Conservation (phyloP, 1,140 invertebrate species). For the Andrena cerasifolii region DNA sequence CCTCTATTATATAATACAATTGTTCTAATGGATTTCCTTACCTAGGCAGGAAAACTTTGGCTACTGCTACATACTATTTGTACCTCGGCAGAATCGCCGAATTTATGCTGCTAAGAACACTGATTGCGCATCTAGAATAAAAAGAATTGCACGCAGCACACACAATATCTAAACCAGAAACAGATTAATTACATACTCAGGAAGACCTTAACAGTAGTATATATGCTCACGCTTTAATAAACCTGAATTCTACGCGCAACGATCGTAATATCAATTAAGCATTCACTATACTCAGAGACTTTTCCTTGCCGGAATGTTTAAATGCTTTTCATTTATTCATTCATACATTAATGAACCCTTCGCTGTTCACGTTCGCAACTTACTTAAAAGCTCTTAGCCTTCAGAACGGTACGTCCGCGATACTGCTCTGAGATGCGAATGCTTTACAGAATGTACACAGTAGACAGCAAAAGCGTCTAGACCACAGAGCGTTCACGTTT, state of each 20-base stretch:
- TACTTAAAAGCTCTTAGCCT: slow-evolving; percentile 66
- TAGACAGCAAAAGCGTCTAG: slow-evolving; percentile 73
- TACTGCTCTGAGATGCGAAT: slow-evolving; percentile 67
- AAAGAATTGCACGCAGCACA: slow-evolving; percentile 67
- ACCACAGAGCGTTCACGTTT: slow-evolving; percentile 67
- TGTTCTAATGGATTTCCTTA: slow-evolving; percentile 58
- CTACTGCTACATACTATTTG: slow-evolving; percentile 75
- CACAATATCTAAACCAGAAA: slow-evolving; percentile 65
- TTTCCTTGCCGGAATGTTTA: slow-evolving; percentile 74
- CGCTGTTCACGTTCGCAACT: slow-evolving; percentile 56
- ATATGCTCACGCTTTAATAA: slow-evolving; percentile 73
- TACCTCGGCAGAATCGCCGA: slow-evolving; percentile 67
- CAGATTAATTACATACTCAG: slow-evolving; percentile 71
- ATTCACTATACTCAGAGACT: slow-evolving; percentile 72
- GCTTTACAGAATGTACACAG: slow-evolving; percentile 70
- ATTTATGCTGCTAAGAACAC: slow-evolving; percentile 68
- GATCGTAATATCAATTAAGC: slow-evolving; percentile 69
- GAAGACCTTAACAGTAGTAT: slow-evolving; percentile 80
- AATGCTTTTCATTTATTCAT: slow-evolving; percentile 67
- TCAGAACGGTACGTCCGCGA: slow-evolving; percentile 52
- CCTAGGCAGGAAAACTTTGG: slow-evolving; percentile 71
- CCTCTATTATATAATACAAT: slow-evolving; percentile 52
- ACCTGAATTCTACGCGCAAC: slow-evolving; percentile 78
- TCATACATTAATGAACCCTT: slow-evolving; percentile 55
- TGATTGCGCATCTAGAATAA: slow-evolving; percentile 63